Base-by-base conservation (phyloP, 2,113 vertebrate genomes). In the Psilopogon haemacephalus region DNA sequence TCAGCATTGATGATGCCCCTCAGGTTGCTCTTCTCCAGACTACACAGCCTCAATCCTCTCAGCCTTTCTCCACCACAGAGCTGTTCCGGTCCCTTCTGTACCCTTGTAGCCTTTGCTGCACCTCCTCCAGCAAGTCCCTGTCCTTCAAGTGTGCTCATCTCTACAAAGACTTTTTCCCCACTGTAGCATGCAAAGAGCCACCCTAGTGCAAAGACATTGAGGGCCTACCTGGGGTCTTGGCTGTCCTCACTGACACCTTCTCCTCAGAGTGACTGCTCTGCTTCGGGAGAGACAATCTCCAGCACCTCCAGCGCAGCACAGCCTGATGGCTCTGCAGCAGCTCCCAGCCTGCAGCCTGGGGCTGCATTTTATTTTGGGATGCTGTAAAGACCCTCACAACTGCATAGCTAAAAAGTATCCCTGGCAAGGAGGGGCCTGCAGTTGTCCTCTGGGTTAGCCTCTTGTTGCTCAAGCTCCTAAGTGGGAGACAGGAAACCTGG, bases 401-500 rank as follows among this genome's bases (percentile, higher is more conserved):
- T 20, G 60, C 93, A 83, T 0, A 80, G 87, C 56, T 81, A 58
- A 92, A 84, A 81, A 64, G 67, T 23, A 68, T 40, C 64, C 83
- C 32, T 42, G 69, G 88, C 73, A 91, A 95, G 95, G 88, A 94
- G 87, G 30, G 65, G 81, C 64, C 37, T 14, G 54, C 92, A 93
- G 83, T 89, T 94, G 89, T 82, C 85, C 88, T 70, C 78, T 77
- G 35, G 69, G 85, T 95, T 84, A 82, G 21, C 8, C 0, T 10
- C 33, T 6, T 33, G 44, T 64, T 93, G 52, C 90, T 71, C 35
- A 74, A 73, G 44, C 65, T 74, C 3, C 8, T 38, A 50, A 93
- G 72, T 23, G 12, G 79, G 96, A 96, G 95, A 91, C 88, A 88
- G 92, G 90, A 94, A 91, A 91, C 60, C 52, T 67, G 40, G 72